phyloP scores from a whole-genome alignment of 2,888 invertebrate genomes.

The Pollenia amentaria region DNA sequence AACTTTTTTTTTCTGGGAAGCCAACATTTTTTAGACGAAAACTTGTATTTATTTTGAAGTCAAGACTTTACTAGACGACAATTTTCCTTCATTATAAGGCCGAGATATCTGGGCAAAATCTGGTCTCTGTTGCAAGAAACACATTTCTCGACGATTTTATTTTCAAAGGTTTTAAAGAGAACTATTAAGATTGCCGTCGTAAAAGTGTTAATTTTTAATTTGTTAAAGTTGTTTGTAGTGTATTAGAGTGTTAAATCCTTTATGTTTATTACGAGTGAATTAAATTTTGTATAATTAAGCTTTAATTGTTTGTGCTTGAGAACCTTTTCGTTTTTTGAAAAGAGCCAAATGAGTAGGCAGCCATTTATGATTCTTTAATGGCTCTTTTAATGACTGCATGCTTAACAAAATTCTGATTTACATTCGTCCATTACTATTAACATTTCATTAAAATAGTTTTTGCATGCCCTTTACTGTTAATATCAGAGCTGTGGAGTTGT shows the following conservation, averaged over 20 bases:
- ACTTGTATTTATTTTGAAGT: no score
- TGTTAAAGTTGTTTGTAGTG: constrained; percentile 7
- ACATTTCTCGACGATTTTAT: no score
- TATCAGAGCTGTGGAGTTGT: no score
- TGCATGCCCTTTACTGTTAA: no score
- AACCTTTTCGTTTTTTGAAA: constrained; percentile 9
- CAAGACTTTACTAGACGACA: no score
- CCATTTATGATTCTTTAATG: constrained; percentile 19
- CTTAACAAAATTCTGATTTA: constrained; percentile 5
- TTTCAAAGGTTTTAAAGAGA: not conserved
- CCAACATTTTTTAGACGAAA: no score
- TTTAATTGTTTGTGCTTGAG: constrained; percentile 44
- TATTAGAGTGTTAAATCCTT: constrained; percentile 57
- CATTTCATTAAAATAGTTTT: no score
- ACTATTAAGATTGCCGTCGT: not conserved
- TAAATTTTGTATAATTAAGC: constrained; percentile 51
- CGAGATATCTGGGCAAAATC: no score
- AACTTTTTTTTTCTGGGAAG: no score
- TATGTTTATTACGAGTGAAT: constrained; percentile 47
- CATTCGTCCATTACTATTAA: not conserved
- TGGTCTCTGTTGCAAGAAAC: no score
- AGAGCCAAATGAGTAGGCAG: not conserved
- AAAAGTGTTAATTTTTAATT: not conserved
- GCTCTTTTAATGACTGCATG: not conserved
- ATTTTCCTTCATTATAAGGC: no score